Base-by-base conservation (phyloP, 2,113 vertebrate species). In the Vulpes vulpes region DNA sequence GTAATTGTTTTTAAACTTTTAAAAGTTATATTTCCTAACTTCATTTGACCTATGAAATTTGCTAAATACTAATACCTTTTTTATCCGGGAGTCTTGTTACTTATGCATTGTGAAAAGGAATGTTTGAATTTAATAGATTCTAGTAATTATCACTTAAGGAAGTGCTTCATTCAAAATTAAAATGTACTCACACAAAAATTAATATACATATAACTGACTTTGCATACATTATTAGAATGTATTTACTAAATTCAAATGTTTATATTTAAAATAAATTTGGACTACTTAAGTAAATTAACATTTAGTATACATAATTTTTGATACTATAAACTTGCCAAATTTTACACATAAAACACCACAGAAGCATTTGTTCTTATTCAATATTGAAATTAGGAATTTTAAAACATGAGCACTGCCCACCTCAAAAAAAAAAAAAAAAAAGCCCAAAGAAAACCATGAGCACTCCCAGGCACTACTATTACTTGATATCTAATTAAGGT, bases 401-500 rank as follows among this genome's bases (percentile, higher is more conserved):
- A 79, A 95, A 96, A 95, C 60, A 87, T 22, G n/a, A 64, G 23
- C 15, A 35, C 59, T 93, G 43, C 6, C 43, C 43, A 43, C 43
- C 43, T 43, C 43, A 43, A 43, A 43, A 43, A 43, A 43, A 43
- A 43, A 43, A 43, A 43, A 43, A 43, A 43, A 43, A 43, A 43
- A 43, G 43, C 43, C 43, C 43, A 8, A 43, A 43, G 6, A 7
- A 79, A 95, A 96, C 94, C 65, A 87, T 22, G n/a, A 64, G 23
- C 15, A 35, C 59, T 93, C 86, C 59, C 5, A 87, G 69, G 25
- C 17, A 86, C 73, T 87, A 92, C 64, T 87, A 83, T 95, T 83
- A 93, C 15, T 81, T 92, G 83, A 81, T 49, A 96, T 80, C 51
- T 32, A 97, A 67, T 94, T 95, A 97, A 96, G 87, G 67, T 65